Evolutionary conservation across 2,888 invertebrate genomes (phyloP), one percentile per base, ranked within the genome.

Genomic region (Trissonchulus latispiculum): DNA sequence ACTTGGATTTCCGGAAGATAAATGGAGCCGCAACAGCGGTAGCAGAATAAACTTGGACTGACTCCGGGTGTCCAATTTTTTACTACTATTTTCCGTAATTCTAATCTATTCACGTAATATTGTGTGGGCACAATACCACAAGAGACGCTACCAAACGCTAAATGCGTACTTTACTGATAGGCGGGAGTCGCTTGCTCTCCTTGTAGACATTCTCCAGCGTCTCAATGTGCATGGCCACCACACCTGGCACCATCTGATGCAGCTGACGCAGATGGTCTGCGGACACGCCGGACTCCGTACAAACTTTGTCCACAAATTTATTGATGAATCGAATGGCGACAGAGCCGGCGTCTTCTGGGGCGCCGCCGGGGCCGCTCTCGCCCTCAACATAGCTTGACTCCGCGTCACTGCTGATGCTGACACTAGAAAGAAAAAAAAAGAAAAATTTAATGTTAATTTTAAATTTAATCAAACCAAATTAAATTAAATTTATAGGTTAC

Each of bases 221-320:
- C 86, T 97, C 96, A 75, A 96, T 89, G 80, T 95, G 95, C 91
- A 95, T 95, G 79, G 93, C 93, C 18, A 96, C 94, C 0, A 95
- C 92, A 74, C 84, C 94, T 0, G 95, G 95, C 61, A 97, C 90
- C 93, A 95, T 95, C 83, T 92, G 92, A 84, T 95, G 95, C 8
- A 97, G 87, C 80, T 92, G 90, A 75, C 93, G 89, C 72, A 96
- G 91, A 83, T 95, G 95, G 29, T 93, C 93, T 1, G 93, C 88
- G 2, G 92, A 92, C 36, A 96, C 94, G 0, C 93, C 91, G 66
- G 95, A 94, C 81, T 96, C 95, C 0, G 91, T 92, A 83, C 95
- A 95, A 36, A 96, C 93, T 75, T 85, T 85, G 78, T 86, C 86
- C 32, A 85, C 84, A 78, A 86, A 85, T 72, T 92, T 91, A 84